Conservation (phyloP, 2,888 invertebrate species). For the Fragum fragum region DNA sequence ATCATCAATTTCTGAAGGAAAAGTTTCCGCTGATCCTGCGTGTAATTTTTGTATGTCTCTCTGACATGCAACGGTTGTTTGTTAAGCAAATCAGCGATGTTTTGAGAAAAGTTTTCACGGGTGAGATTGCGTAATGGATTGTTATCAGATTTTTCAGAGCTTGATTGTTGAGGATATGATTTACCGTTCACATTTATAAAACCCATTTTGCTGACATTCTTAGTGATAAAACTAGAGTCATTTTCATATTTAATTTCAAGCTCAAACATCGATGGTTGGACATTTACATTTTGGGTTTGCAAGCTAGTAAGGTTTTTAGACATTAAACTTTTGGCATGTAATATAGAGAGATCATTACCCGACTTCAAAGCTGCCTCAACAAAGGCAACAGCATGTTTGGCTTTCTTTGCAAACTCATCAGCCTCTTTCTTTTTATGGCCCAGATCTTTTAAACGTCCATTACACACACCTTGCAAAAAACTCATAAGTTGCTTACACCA, state of each 20-base stretch:
- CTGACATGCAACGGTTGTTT: constrained; percentile 46
- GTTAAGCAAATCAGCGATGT: constrained; percentile 55
- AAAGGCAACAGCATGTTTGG: constrained; percentile 96
- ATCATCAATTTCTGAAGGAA: constrained; percentile 52
- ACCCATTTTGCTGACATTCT: constrained; percentile 76
- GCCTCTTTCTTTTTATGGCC: constrained; percentile 70
- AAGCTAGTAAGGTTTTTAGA: constrained; percentile 78
- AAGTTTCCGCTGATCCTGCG: constrained; percentile 39
- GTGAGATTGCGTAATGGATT: constrained; percentile 33
- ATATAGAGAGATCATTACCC: constrained; percentile 80
- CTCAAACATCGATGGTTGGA: constrained; percentile 85
- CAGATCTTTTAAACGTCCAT: constrained; percentile 61
- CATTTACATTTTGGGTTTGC: constrained; percentile 74
- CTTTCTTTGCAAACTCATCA: constrained; percentile 88
- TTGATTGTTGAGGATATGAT: constrained; percentile 69
- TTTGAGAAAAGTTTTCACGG: constrained; percentile 50
- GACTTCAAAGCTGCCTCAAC: constrained; percentile 91
- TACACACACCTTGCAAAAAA: constrained; percentile 65
- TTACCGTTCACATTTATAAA: constrained; percentile 76
- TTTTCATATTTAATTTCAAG: constrained; percentile 77
- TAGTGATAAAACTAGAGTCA: constrained; percentile 74
- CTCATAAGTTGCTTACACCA: constrained; percentile 67
- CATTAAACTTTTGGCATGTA: constrained; percentile 81
- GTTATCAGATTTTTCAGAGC: constrained; percentile 14
- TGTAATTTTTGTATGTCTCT: constrained; percentile 53